Evolutionary conservation across 2,113 vertebrate species (phyloP), one percentile per base, ranked within the genome.

Genomic region (Cricetomys ansorgei): DNA sequence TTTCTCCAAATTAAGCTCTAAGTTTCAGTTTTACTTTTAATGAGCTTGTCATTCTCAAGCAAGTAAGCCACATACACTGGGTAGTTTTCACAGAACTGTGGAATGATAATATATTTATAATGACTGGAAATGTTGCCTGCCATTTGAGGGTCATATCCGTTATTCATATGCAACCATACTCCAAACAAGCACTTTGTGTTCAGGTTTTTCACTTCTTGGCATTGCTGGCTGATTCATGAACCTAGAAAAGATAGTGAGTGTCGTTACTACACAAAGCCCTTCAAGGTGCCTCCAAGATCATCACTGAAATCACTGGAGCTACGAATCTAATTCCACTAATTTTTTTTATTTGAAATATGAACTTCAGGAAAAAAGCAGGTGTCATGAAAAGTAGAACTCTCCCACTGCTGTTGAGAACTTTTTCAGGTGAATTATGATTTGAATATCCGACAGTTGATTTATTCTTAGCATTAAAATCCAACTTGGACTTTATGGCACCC

Each of bases 1-100:
- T 92, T 69, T 81, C 50, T 90, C 43, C 85, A 72, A 95, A 91
- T 87, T 91, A 97, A 90, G 29, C 55, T 48, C 31, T 25, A 94
- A 91, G 55, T 5, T 94, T 96, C 95, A 70, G 43, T 73, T 95
- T 91, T 77, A 81, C 67, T 76, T 91, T 43, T 70, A 50, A 88
- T 72, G 13, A 92, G 57, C 17, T 83, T 72, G 17, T 31, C 25
- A 73, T 37, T 79, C 31, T 91, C 48, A 12, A 75, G 76, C 43
- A 88, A 23, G 65, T 96, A 93, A 89, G 43, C 34, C 43, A 11
- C 13, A 59, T 0, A 43, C 21, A 87, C 45, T 69, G 70, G 2
- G 70, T 23, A 43, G 11, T 79, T 94, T 93, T 77, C 12, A 77
- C 10, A 85, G 11, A 59, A 43, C 0, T 62, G 7, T 15, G 85